Evolutionary conservation across 2,113 vertebrate species (phyloP).

Genomic region (Caracal caracal): DNA sequence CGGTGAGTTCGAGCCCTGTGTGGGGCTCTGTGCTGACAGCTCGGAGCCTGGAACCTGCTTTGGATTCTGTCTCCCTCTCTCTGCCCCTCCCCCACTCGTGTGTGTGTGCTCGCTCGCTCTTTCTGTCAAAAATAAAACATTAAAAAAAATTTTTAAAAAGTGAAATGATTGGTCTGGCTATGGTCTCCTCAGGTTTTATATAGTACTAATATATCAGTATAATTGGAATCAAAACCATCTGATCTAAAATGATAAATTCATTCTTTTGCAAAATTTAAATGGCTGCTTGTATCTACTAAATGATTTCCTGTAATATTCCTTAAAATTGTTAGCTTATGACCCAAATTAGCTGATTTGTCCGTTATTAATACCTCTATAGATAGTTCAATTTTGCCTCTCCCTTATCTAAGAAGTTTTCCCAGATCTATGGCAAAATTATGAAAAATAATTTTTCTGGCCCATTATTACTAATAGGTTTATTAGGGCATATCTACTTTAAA

Average conservation of each 20-base stretch:
- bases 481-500: not conserved
- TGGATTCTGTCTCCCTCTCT: too few relatives aligned
- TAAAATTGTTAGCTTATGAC: not conserved
- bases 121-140: too few relatives aligned
- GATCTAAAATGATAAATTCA: not conserved
- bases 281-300: not conserved
- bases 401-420: not conserved
- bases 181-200: not conserved
- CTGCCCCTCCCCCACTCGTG: too few relatives aligned
- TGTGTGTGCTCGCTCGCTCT: too few relatives aligned
- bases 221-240: not conserved
- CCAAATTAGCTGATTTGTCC: not conserved
- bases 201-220: not conserved
- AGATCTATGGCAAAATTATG: not conserved
- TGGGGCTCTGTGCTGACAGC: too few relatives aligned
- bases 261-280: not conserved
- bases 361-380: not conserved
- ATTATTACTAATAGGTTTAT: not conserved
- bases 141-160: not conserved
- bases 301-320: not conserved
- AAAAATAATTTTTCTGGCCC: not conserved
- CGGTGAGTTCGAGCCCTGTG: too few relatives aligned
- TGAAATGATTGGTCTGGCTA: not conserved
- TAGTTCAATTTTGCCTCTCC: not conserved
- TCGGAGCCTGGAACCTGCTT: too few relatives aligned